Conservation (phyloP, 2,888 invertebrate species). For the Orthonevra nobilis region DNA sequence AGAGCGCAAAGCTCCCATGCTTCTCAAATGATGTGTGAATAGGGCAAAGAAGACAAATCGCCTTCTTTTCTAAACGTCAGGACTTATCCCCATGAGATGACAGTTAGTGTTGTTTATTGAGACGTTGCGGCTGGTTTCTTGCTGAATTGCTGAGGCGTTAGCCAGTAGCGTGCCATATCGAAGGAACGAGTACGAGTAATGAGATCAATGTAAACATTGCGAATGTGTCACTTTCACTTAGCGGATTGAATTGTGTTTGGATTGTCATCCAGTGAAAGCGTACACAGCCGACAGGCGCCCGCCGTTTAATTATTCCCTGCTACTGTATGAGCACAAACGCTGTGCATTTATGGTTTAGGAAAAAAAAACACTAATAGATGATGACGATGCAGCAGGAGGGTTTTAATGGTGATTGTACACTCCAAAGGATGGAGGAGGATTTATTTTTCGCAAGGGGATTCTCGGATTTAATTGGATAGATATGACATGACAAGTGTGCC, state of each 20-base stretch:
- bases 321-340: constrained; percentile 53
- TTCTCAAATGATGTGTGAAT: constrained; percentile 6
- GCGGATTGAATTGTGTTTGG: constrained; percentile 63
- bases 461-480: constrained; percentile 57
- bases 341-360: constrained; percentile 40
- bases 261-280: constrained; percentile 67
- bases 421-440: neutral
- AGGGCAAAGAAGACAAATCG: constrained; percentile 6
- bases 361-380: constrained; percentile 8
- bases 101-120: constrained; percentile 48
- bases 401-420: constrained; percentile 38
- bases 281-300: neutral
- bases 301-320: constrained; percentile 37
- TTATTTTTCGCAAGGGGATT: constrained; percentile 5
- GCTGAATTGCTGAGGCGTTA: no score
- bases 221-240: constrained; percentile 69
- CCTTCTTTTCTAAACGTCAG: constrained; percentile 6
- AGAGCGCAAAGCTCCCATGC: neutral
- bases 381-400: constrained; percentile 24
- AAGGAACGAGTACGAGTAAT: constrained; percentile 34
- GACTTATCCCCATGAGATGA: constrained; percentile 25
- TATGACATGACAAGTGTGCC: constrained; percentile 60
- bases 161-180: no score
- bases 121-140: no score
- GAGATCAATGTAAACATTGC: constrained; percentile 57